phyloP scores from a whole-genome alignment of 2,797 vertebrate species.

The Semaprochilodus insignis region DNA sequence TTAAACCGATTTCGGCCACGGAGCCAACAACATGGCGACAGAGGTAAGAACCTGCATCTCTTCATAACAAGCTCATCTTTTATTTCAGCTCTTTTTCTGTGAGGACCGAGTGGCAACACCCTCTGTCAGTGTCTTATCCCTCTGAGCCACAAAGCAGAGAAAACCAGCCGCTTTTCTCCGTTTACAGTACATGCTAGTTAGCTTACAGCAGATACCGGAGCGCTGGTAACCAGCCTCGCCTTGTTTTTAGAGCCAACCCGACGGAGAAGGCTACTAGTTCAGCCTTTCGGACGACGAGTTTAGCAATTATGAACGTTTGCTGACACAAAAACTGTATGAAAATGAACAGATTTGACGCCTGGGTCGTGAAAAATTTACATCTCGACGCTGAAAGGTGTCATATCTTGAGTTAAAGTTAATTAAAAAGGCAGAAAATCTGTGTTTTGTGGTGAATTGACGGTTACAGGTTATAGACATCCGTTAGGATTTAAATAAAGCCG shows the following conservation, averaged over 20 bases:
- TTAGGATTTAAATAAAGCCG: background rate
- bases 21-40: slow-evolving; percentile 85
- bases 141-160: background rate
- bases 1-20: slow-evolving; percentile 69
- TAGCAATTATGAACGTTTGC: background rate
- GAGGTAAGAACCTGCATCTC: slow-evolving; percentile 74
- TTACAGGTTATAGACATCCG: no score
- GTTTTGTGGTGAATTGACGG: no score
- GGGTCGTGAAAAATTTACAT: background rate
- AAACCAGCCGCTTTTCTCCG: background rate
- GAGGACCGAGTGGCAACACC: background rate
- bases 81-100: background rate
- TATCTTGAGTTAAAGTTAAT: background rate
- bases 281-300: background rate
- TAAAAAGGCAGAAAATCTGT: no score
- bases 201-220: background rate
- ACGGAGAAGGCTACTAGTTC: no score
- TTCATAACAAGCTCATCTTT: background rate
- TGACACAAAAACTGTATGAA: background rate
- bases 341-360: background rate
- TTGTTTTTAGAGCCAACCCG: background rate
- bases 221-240: background rate
- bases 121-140: background rate
- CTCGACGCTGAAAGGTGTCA: background rate
- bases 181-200: background rate